Evolutionary conservation across 1,140 invertebrate genomes (phyloP).

Genomic region (Atopsyche davidsoni): DNA sequence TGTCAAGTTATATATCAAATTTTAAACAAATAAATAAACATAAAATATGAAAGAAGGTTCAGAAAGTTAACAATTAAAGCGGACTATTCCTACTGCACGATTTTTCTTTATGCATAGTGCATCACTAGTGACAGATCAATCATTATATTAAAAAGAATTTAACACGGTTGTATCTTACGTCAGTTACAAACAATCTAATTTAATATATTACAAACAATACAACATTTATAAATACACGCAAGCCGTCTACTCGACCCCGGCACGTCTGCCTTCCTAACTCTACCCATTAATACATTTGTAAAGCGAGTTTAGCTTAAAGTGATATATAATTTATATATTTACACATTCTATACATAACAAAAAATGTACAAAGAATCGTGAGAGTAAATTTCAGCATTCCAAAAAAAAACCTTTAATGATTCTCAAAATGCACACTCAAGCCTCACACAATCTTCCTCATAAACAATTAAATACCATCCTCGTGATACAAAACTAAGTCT

Average conservation of each 20-base stretch:
- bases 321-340: conserved; percentile 7
- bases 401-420: conserved; percentile 7
- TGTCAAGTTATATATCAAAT: not conserved
- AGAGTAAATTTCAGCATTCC: conserved; percentile 2
- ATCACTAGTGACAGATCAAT: conserved; percentile 20
- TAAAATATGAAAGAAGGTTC: conserved; percentile 13
- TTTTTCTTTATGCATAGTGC: conserved; percentile 19
- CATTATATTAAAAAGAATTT: conserved; percentile 29
- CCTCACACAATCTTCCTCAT: not conserved
- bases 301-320: not conserved
- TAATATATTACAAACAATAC: conserved; percentile 31
- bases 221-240: conserved; percentile 31
- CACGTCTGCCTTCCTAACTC: not conserved
- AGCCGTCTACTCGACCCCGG: conserved; percentile 22
- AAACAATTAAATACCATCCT: not conserved
- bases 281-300: not conserved
- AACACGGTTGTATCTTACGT: conserved; percentile 27
- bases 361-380: conserved; percentile 12
- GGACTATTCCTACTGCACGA: conserved; percentile 25
- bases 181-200: conserved; percentile 28
- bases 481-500: conserved; percentile 6
- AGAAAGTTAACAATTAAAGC: conserved; percentile 22
- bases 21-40: conserved; percentile 9
- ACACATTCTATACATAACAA: conserved; percentile 10
- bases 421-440: conserved; percentile 3